Evolutionary conservation across 2,797 vertebrate genomes (phyloP).

Genomic region (Urosaurus nigricauda): DNA sequence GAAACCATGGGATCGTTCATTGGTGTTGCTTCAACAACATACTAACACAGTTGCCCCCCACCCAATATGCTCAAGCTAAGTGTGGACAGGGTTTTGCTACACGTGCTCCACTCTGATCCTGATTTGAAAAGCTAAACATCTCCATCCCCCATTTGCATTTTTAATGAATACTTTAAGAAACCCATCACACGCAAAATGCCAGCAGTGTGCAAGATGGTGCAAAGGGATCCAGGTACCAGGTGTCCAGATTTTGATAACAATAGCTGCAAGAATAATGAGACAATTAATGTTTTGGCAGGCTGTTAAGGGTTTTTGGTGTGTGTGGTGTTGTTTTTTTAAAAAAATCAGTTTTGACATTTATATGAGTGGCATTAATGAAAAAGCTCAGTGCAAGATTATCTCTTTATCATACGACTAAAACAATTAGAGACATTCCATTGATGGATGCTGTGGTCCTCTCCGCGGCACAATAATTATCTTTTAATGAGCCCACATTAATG

Average conservation of each 20-base stretch:
- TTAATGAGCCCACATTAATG: constrained; percentile 86
- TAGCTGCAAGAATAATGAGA: constrained; percentile 70
- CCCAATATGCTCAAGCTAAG: not conserved
- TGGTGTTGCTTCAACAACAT: no score
- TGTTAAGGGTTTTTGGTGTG: constrained; percentile 45
- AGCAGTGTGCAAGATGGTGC: constrained; percentile 38
- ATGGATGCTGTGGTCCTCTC: constrained; percentile 66
- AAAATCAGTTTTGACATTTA: constrained; percentile 75
- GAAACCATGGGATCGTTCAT: no score
- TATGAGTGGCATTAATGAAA: constrained; percentile 73
- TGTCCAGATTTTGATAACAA: constrained; percentile 72
- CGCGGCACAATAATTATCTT: constrained; percentile 82
- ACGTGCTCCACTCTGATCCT: not conserved
- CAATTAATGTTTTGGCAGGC: constrained; percentile 73
- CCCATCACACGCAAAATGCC: constrained; percentile 47
- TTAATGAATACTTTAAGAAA: constrained; percentile 19
- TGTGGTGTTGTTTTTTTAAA: constrained; percentile 1
- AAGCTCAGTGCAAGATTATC: constrained; percentile 76
- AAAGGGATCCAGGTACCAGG: constrained; percentile 58
- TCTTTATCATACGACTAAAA: constrained; percentile 82
- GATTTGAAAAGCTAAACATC: constrained; percentile 17
- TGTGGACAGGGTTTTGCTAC: not conserved
- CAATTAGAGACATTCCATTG: constrained; percentile 80
- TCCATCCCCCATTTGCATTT: not conserved
- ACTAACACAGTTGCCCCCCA: no score